phyloP scores from a whole-genome alignment of 2,113 vertebrate species.

The human region GRCh38 chr22:50017001-50017500 shows the following conservation, averaged over 20 bases:
- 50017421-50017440: background rate
- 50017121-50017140: fast-evolving
- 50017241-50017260: background rate
- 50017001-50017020: too few relatives aligned
- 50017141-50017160: background rate
- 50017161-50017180: background rate
- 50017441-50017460: background rate
- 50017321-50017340: fast-evolving
- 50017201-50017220: background rate
- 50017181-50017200: background rate
- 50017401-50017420: background rate
- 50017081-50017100: background rate
- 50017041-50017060: background rate
- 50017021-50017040: background rate
- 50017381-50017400: fast-evolving
- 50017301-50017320: background rate
- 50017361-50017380: too few relatives aligned
- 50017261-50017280: background rate
- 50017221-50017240: background rate
- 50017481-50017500: background rate
- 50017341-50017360: background rate
- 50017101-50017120: background rate
- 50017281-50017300: background rate
- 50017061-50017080: background rate
- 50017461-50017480: background rate